Percentiles rank a stretch among this genome's conserved stretches.
Conservation (phyloP, 2,888 invertebrate species). For the Cosmia pyralina region DNA sequence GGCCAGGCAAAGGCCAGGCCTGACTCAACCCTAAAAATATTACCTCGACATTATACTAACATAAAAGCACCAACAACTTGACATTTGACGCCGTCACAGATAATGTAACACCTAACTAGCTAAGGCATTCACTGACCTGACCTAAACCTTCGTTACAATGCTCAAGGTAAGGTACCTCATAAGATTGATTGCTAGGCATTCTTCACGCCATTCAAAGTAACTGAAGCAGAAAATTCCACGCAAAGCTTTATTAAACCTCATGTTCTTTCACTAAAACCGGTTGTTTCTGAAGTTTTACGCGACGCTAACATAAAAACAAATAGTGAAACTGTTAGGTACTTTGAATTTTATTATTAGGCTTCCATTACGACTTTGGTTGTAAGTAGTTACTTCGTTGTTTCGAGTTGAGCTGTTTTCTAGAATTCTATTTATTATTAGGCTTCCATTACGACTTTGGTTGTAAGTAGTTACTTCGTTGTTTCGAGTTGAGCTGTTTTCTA, state of each 20-base stretch:
- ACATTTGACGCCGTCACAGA: slow-evolving; percentile 70
- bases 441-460: slow-evolving; percentile 17
- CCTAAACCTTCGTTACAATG: slow-evolving; percentile 47
- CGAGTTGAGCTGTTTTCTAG: slow-evolving; percentile 27
- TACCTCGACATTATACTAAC: slow-evolving; percentile 66
- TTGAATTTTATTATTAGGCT: slow-evolving; percentile 34
- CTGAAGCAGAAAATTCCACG: slow-evolving; percentile 43
- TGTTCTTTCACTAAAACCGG: slow-evolving; percentile 40
- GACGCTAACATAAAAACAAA: slow-evolving; percentile 46
- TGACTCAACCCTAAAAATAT: slow-evolving; percentile 68
- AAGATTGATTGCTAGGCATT: slow-evolving; percentile 52
- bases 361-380: slow-evolving; percentile 17
- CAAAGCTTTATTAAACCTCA: slow-evolving; percentile 23
- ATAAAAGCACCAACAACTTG: slow-evolving; percentile 64
- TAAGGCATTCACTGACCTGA: slow-evolving; percentile 51
- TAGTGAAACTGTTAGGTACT: slow-evolving; percentile 27
- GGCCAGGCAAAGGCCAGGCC: slow-evolving; percentile 13
- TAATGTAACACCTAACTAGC: slow-evolving; percentile 62
- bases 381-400: slow-evolving; percentile 40
- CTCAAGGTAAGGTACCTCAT: slow-evolving; percentile 43
- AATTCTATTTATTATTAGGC: slow-evolving; percentile 21
- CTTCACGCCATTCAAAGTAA: slow-evolving; percentile 41
- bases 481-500: slow-evolving; percentile 31
- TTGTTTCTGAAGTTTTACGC: slow-evolving; percentile 42
- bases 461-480: slow-evolving; percentile 39